Evolutionary conservation across 2,113 vertebrate species (phyloP), one percentile per base, ranked within the genome.

Genomic region (Cichladusa arquata): DNA sequence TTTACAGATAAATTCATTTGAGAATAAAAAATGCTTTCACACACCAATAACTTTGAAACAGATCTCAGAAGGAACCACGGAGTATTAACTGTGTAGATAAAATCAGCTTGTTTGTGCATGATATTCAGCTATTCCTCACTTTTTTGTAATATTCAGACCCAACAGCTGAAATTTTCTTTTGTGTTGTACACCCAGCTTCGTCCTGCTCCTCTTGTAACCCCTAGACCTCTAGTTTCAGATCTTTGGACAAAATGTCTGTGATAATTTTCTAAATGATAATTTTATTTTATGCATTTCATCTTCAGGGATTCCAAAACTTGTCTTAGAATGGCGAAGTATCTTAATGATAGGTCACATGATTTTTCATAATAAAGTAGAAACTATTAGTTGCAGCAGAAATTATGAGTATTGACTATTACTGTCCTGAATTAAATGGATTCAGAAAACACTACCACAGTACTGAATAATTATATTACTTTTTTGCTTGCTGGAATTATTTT

Each of bases 121-220:
- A 40, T 65, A 80, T 90, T 88, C 44, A 76, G 14, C 6, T 88
- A 7, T 78, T 92, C 71, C 9, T 66, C 22, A 25, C 62, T 84
- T 86, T 80, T 77, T n/a, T 44, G 22, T 48, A 60, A 38, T 13
- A 60, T 25, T 81, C 3, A 8, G 6, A 8, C 24, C 3, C 47
- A 47, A 44, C 1, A 47, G 17, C 5, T 67, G 40, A 77, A 47
- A 62, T 54, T 64, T 47, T 72, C 6, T 77, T 83, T 91, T 1
- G 0, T 51, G 3, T 56, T 42, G 6, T 19, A 54, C 0, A 0
- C 12, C n/a, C 8, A 25, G 4, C 7, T 79, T 90, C 16, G 19
- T n/a, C 47, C 28, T 42, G 2, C 6, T 51, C 7, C 29, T 88
- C 40, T 67, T 65, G 47, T 48, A 48, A 23, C 47, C 23, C 23